These are phyloP conservation scores for Leucosticte australis DNA, from an alignment of 2,113 vertebrate genomes.

Conservation along the genomic window DNA sequence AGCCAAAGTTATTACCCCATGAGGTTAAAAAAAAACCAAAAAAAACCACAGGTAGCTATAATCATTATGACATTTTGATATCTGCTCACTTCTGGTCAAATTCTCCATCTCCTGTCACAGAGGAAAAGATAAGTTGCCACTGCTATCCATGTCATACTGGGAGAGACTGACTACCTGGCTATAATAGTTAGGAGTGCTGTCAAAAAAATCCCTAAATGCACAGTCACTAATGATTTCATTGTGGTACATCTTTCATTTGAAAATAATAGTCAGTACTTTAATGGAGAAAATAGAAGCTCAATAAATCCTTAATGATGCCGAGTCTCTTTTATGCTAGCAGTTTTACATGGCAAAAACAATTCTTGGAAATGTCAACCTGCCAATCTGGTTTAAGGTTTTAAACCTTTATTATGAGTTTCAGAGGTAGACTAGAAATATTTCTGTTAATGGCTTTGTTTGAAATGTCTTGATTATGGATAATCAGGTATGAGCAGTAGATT, in stretches of 20 bases:
- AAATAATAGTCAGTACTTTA: neutral
- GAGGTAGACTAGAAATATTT: neutral
- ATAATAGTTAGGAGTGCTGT: neutral
- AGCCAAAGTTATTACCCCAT: neutral
- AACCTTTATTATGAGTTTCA: neutral
- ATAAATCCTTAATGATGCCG: constrained; percentile 1
- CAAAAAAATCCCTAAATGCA: neutral
- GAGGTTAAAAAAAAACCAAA: neutral
- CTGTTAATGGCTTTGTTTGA: constrained; percentile 23
- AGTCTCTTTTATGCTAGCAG: neutral
- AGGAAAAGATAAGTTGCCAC: neutral
- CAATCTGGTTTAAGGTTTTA: neutral
- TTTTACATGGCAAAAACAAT: constrained; percentile 19
- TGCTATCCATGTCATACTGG: neutral
- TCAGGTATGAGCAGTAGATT: neutral
- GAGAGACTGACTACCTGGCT: neutral
- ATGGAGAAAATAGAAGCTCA: constrained; percentile 23
- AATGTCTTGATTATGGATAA: neutral
- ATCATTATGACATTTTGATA: neutral
- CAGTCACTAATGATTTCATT: neutral
- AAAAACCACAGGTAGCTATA: neutral
- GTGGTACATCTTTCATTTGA: neutral
- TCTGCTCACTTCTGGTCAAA: neutral
- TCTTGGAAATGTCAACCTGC: neutral
- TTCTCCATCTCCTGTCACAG: neutral